Evolutionary conservation across 2,113 vertebrate genomes (phyloP).

Genomic region (Chrysochloris asiatica): DNA sequence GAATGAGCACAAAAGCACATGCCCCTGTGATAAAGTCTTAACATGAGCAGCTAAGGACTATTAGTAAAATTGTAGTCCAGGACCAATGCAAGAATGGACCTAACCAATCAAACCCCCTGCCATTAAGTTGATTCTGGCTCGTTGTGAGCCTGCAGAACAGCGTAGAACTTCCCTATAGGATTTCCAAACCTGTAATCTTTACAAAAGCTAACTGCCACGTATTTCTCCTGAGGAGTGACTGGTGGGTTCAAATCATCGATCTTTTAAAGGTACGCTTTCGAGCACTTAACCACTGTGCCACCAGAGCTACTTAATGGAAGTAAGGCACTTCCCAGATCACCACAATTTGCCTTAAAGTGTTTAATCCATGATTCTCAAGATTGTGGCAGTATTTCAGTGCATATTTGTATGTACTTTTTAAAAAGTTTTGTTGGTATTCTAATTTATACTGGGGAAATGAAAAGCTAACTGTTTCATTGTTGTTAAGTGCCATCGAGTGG

Average conservation of each 20-base stretch:
- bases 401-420: background rate
- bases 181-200: background rate
- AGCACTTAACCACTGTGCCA: background rate
- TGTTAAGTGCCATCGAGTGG: too few species aligned
- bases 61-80: background rate
- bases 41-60: background rate
- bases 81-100: background rate
- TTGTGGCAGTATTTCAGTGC: constrained; percentile 17
- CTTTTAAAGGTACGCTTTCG: too few species aligned
- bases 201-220: too few species aligned
- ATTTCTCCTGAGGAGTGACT: background rate
- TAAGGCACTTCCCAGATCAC: background rate
- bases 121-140: background rate
- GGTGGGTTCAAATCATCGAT: background rate
- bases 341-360: background rate
- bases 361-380: background rate
- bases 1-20: constrained; percentile 79
- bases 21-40: constrained; percentile 51
- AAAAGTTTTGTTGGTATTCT: constrained; percentile 43
- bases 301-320: background rate
- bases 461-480: constrained; percentile 26
- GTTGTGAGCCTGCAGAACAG: background rate
- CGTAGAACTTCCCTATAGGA: background rate
- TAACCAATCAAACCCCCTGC: background rate
- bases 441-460: background rate